These are phyloP conservation scores for Thera britannica DNA, from an alignment of 2,888 invertebrate genomes.

Conservation along the genomic window DNA sequence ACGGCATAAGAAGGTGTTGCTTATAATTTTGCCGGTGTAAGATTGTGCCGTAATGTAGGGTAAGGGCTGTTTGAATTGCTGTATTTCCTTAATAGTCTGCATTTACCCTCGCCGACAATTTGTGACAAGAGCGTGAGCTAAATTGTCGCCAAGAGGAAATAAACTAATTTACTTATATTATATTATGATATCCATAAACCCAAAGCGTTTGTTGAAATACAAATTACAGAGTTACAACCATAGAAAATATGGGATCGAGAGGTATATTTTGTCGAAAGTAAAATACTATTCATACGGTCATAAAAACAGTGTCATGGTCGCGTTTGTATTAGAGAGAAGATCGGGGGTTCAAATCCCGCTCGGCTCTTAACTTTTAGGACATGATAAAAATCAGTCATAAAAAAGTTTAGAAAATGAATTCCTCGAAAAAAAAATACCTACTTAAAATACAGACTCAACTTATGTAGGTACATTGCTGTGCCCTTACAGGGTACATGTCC, in stretches of 20 bases:
- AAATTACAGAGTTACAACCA: constrained; percentile 53
- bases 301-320: too few relatives aligned
- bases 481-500: too few relatives aligned
- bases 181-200: constrained; percentile 73
- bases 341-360: too few relatives aligned
- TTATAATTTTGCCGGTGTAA: constrained; percentile 81
- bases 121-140: constrained; percentile 82
- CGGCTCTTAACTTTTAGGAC: too few relatives aligned
- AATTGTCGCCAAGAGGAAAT: constrained; percentile 83
- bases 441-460: too few relatives aligned
- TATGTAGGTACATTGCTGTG: too few relatives aligned
- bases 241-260: constrained; percentile 14
- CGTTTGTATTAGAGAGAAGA: too few relatives aligned
- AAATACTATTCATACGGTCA: too few relatives aligned
- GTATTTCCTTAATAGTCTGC: constrained; percentile 85
- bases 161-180: constrained; percentile 82
- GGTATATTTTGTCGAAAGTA: too few relatives aligned
- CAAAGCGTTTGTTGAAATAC: constrained; percentile 65
- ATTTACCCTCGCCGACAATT: constrained; percentile 83
- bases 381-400: too few relatives aligned
- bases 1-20: constrained; percentile 81
- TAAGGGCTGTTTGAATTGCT: constrained; percentile 82
- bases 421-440: too few relatives aligned
- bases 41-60: constrained; percentile 82
- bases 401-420: too few relatives aligned